Evolutionary conservation across 2,113 vertebrate genomes (phyloP).

Genomic region (Euleptes europaea): DNA sequence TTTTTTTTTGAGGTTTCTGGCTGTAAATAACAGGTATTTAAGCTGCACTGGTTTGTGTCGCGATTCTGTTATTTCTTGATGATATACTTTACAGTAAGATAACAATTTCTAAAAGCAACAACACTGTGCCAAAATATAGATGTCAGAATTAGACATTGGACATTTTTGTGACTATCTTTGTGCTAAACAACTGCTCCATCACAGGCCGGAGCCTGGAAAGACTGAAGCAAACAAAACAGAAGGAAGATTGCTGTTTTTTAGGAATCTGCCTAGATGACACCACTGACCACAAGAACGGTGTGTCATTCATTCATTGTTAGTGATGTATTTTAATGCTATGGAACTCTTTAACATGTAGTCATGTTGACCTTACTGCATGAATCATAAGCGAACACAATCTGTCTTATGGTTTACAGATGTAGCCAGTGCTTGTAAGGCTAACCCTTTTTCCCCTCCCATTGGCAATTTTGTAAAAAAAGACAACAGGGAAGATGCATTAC

Average conservation of each 20-base stretch:
- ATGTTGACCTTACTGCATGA: slow-evolving; percentile 79
- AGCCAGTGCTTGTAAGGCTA: slow-evolving; percentile 78
- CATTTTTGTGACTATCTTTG: slow-evolving; percentile 47
- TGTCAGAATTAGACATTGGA: slow-evolving; percentile 46
- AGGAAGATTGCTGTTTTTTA: slow-evolving; percentile 29
- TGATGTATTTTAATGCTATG: slow-evolving; percentile 69
- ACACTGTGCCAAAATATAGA: slow-evolving; percentile 69
- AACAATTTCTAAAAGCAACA: slow-evolving; percentile 58
- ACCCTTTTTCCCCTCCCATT: slow-evolving; percentile 76
- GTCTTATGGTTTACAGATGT: slow-evolving; percentile 73
- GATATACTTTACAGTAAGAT: slow-evolving; percentile 37
- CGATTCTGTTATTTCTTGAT: slow-evolving; percentile 55
- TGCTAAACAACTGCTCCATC: slow-evolving; percentile 44
- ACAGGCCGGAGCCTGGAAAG: slow-evolving; percentile 41
- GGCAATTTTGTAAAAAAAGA: slow-evolving; percentile 54
- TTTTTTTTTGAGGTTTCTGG: slow-evolving; percentile 16
- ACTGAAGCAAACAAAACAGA: slow-evolving; percentile 14
- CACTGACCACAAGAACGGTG: slow-evolving; percentile 66
- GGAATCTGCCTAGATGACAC: slow-evolving; percentile 56
- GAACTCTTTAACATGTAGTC: slow-evolving; percentile 74
- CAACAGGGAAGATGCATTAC: slow-evolving; percentile 46
- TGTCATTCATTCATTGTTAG: slow-evolving; percentile 61
- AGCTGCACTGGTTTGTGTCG: slow-evolving; percentile 41
- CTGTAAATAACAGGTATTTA: slow-evolving; percentile 49
- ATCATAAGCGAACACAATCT: slow-evolving; percentile 74